These are phyloP conservation scores for Scaptomyza flava DNA, from an alignment of 2,888 invertebrate genomes.

Conservation along the genomic window DNA sequence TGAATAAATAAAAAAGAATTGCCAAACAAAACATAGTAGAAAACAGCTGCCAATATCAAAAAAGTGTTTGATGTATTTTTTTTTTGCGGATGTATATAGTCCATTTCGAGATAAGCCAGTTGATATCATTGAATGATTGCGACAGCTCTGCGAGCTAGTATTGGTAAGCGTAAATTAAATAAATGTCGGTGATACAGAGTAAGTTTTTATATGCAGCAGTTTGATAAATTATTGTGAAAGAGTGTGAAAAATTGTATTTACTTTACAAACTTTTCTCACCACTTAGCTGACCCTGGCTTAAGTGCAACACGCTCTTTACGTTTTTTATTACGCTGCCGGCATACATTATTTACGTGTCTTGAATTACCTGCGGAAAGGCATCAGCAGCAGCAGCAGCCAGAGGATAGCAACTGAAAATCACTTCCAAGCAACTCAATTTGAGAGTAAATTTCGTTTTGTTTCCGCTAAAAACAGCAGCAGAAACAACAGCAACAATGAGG, in stretches of 20 bases:
- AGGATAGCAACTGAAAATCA: slow-evolving; percentile 43
- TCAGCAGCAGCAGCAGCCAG: slow-evolving; percentile 8
- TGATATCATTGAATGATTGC: slow-evolving; percentile 28
- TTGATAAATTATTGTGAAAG: not conserved
- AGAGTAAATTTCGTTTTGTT: slow-evolving; percentile 66
- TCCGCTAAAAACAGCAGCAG: slow-evolving; percentile 33
- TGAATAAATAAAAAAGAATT: slow-evolving; percentile 28
- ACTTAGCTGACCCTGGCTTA: slow-evolving; percentile 29
- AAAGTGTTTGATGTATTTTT: not conserved
- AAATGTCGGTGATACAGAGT: not conserved
- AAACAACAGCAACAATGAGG: slow-evolving; percentile 33
- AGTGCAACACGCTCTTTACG: slow-evolving; percentile 24
- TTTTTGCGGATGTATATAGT: not conserved
- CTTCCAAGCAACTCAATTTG: slow-evolving; percentile 70
- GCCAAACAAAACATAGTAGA: slow-evolving; percentile 19
- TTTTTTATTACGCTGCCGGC: slow-evolving; percentile 48
- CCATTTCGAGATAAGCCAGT: slow-evolving; percentile 15
- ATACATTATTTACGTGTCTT: slow-evolving; percentile 69
- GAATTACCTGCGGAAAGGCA: slow-evolving; percentile 54
- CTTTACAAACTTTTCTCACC: not conserved
- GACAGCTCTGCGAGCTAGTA: slow-evolving; percentile 25
- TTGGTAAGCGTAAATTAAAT: slow-evolving; percentile 33
- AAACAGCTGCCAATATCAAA: slow-evolving; percentile 14
- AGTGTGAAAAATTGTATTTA: not conserved
- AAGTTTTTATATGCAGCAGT: not conserved